phyloP scores from a whole-genome alignment of 2,797 vertebrate genomes.

The Danio kyathit region DNA sequence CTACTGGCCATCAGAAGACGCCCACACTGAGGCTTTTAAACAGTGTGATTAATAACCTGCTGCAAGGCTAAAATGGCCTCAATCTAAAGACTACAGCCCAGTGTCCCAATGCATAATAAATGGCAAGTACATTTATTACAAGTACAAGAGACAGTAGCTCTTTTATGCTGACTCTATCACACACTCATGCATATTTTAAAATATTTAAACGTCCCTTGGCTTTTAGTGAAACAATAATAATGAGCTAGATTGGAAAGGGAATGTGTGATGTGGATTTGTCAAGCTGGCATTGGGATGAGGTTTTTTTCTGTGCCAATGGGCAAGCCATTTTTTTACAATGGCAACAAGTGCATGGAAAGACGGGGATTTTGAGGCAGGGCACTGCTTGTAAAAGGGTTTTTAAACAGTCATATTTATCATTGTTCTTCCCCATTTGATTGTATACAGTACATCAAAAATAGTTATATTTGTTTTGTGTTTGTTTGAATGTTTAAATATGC shows the following conservation, averaged over 20 bases:
- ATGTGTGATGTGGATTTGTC: slow-evolving; percentile 41
- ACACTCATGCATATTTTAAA: slow-evolving; percentile 32
- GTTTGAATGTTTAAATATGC: too few species aligned
- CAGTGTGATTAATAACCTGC: slow-evolving; percentile 53
- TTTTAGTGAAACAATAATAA: slow-evolving; percentile 28
- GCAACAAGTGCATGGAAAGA: slow-evolving; percentile 52
- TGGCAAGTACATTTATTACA: neutral
- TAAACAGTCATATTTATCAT: too few species aligned
- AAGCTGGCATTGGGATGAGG: slow-evolving; percentile 37
- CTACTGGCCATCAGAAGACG: slow-evolving; percentile 73
- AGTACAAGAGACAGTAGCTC: neutral
- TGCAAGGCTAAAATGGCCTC: slow-evolving; percentile 39
- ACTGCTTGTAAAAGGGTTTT: too few species aligned
- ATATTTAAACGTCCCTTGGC: slow-evolving; percentile 46
- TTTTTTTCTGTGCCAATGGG: slow-evolving; percentile 43
- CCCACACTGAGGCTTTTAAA: slow-evolving; percentile 43
- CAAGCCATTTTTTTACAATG: slow-evolving; percentile 60
- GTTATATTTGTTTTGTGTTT: too few species aligned
- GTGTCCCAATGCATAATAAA: slow-evolving; percentile 18
- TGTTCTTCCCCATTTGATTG: too few species aligned
- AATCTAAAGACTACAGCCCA: slow-evolving; percentile 13
- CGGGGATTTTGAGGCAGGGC: neutral
- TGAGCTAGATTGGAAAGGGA: slow-evolving; percentile 23
- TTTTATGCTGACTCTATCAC: slow-evolving; percentile 4
- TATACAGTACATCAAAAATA: too few species aligned